Conservation (phyloP, 2,797 vertebrate species). For the Bryconaethiops microstoma region DNA sequence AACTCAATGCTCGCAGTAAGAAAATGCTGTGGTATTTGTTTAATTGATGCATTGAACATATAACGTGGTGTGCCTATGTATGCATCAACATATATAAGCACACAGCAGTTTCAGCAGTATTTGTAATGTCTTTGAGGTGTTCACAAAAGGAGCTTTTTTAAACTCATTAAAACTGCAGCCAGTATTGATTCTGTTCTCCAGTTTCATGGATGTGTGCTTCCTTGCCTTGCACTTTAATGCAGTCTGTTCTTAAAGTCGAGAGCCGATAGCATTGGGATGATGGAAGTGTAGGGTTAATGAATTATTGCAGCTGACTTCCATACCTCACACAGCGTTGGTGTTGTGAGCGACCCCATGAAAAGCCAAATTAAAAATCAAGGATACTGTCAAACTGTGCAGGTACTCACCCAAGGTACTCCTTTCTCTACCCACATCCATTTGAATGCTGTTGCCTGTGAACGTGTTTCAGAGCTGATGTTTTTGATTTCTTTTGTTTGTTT, state of each 20-base stretch:
- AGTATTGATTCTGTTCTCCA: conserved; percentile 75
- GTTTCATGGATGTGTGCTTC: conserved; percentile 84
- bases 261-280: conserved; percentile 92
- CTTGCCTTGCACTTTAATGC: conserved; percentile 92
- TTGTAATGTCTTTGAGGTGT: conserved; percentile 55
- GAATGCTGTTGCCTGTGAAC: conserved; percentile 99
- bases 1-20: conserved; percentile 62
- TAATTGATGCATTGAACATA: conserved; percentile 50
- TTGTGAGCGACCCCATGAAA: conserved; percentile 99
- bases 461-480: conserved; percentile 84
- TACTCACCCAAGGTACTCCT: conserved; percentile 99
- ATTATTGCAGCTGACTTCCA: conserved; percentile 99
- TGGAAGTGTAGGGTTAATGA: conserved; percentile 97
- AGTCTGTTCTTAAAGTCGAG: conserved; percentile 91
- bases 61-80: conserved; percentile 65
- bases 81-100: conserved; percentile 60
- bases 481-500: conserved; percentile 35
- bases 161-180: conserved; percentile 70
- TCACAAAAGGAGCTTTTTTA: conserved; percentile 62
- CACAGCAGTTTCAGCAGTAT: conserved; percentile 55
- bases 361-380: conserved; percentile 99
- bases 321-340: conserved; percentile 99
- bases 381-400: conserved; percentile 99
- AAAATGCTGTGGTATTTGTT: conserved; percentile 60
- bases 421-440: conserved; percentile 99